Evolutionary conservation across 1,140 invertebrate genomes (phyloP).

Genomic region (Meloidogyne floridensis): DNA sequence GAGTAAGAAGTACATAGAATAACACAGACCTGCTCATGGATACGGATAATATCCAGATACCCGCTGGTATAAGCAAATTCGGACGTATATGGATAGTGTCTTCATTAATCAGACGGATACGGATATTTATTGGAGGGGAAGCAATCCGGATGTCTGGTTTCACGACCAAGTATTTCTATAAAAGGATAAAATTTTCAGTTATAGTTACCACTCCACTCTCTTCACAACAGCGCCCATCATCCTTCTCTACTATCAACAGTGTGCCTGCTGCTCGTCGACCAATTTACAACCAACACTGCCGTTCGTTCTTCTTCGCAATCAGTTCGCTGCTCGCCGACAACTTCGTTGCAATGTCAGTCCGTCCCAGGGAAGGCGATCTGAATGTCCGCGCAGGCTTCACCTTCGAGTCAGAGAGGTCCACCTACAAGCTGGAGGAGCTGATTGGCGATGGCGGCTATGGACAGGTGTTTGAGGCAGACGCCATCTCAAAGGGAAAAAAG

Average conservation of each 20-base stretch:
- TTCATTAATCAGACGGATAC: too few relatives aligned
- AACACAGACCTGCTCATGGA: too few relatives aligned
- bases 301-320: not conserved
- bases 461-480: not conserved
- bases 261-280: not conserved
- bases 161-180: too few relatives aligned
- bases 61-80: too few relatives aligned
- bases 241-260: not conserved
- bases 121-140: too few relatives aligned
- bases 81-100: too few relatives aligned
- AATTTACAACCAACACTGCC: not conserved
- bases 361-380: not conserved
- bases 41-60: too few relatives aligned
- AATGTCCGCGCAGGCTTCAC: not conserved
- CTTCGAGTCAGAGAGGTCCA: not conserved
- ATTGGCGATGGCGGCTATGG: constrained; percentile 14
- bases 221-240: not conserved
- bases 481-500: not conserved
- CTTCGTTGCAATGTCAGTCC: not conserved
- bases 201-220: too few relatives aligned
- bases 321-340: not conserved
- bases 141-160: too few relatives aligned
- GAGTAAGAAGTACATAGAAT: too few relatives aligned
- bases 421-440: not conserved
- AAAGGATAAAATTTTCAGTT: too few relatives aligned